phyloP scores from a whole-genome alignment of 2,797 vertebrate genomes.

The Martes flavigula region DNA sequence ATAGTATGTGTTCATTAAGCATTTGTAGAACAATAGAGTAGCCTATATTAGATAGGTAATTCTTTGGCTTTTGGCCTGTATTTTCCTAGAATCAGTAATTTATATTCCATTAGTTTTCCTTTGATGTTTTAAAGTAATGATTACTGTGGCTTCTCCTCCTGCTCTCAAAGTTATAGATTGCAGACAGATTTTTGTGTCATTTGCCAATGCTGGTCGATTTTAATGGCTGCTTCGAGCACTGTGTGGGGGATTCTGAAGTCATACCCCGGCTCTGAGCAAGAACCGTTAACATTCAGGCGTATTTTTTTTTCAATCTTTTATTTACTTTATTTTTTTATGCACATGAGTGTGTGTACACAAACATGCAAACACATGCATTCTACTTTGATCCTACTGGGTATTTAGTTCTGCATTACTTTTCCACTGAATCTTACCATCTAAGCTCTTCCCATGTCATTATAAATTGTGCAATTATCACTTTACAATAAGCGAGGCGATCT shows the following conservation, averaged over 20 bases:
- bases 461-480: neutral
- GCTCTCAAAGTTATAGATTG: constrained; percentile 57
- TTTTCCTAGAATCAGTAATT: constrained; percentile 62
- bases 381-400: neutral
- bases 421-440: neutral
- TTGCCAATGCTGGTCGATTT: constrained; percentile 23
- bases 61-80: constrained; percentile 63
- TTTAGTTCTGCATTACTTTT: neutral
- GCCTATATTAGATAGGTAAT: constrained; percentile 34
- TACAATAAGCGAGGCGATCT: neutral
- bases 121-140: constrained; percentile 67
- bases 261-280: neutral
- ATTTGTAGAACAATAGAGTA: constrained; percentile 20
- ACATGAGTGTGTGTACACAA: no score
- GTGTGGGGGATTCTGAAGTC: neutral
- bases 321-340: neutral
- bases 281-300: neutral
- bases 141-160: constrained; percentile 37
- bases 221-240: neutral
- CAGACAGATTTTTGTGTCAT: constrained; percentile 67
- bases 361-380: neutral
- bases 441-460: neutral
- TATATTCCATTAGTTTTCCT: constrained; percentile 67
- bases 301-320: neutral
- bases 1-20: constrained; percentile 45